Evolutionary conservation across 2,888 invertebrate genomes (phyloP).

Genomic region (Saturnia pavonia): DNA sequence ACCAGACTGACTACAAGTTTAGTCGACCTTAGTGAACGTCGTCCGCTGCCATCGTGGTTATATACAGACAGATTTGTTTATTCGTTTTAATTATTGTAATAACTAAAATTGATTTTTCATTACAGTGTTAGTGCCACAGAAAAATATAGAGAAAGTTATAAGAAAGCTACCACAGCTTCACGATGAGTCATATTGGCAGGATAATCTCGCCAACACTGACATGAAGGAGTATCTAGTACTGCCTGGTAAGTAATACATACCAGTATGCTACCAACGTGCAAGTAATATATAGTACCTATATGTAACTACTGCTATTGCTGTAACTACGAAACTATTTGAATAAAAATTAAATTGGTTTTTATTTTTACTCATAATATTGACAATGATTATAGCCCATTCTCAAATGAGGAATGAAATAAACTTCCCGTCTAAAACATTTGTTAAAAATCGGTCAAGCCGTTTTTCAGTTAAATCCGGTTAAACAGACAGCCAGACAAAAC

Average conservation of each 20-base stretch:
- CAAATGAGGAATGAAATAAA: too few relatives aligned
- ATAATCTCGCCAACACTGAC: conserved; percentile 49
- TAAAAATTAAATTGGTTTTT: neutral
- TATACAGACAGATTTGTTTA: neutral
- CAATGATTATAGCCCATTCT: too few relatives aligned
- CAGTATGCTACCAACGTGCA: neutral
- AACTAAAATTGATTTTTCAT: conserved; percentile 22
- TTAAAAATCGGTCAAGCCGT: too few relatives aligned
- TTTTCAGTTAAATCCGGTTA: too few relatives aligned
- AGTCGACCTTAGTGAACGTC: neutral
- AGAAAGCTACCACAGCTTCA: conserved; percentile 67
- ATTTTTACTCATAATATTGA: too few relatives aligned
- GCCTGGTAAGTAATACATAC: conserved; percentile 50
- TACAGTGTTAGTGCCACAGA: conserved; percentile 72
- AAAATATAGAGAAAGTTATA: conserved; percentile 66
- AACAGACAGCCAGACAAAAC: too few relatives aligned
- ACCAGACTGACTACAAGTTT: neutral
- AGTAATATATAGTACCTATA: neutral
- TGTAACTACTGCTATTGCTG: too few relatives aligned
- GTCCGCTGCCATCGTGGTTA: neutral
- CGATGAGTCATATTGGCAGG: conserved; percentile 60
- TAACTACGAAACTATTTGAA: neutral
- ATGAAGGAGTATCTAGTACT: conserved; percentile 59
- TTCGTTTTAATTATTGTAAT: neutral
- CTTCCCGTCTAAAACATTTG: too few relatives aligned